These are phyloP conservation scores for Entomobrya multifasciata DNA, from an alignment of 2,888 invertebrate species.

Conservation along the genomic window DNA sequence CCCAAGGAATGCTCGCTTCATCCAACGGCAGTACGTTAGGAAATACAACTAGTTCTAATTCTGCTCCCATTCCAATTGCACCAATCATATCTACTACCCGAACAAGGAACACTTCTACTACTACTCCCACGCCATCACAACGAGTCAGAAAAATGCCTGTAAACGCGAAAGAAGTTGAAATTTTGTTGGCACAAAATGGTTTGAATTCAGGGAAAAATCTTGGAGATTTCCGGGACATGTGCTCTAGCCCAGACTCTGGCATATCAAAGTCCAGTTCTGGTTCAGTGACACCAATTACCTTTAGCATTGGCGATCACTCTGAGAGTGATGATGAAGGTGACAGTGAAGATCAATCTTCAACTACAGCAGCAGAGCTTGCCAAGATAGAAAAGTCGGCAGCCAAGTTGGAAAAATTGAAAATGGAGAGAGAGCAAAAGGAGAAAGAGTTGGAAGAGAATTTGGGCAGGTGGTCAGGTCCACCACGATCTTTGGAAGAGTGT, in stretches of 20 bases:
- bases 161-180: slow-evolving; percentile 54
- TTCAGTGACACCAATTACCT: slow-evolving; percentile 70
- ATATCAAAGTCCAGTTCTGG: slow-evolving; percentile 61
- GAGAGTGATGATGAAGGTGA: slow-evolving; percentile 75
- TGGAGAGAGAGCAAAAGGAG: slow-evolving; percentile 11
- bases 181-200: slow-evolving; percentile 24
- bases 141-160: slow-evolving; percentile 62
- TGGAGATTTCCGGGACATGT: slow-evolving; percentile 25
- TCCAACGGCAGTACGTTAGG: background rate
- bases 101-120: background rate
- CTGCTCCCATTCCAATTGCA: background rate
- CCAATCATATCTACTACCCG: background rate
- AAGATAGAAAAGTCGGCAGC: slow-evolving; percentile 33
- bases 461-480: slow-evolving; percentile 57
- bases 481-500: slow-evolving; percentile 85
- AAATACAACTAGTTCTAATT: background rate
- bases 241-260: slow-evolving; percentile 54
- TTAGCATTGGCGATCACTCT: slow-evolving; percentile 75
- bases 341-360: slow-evolving; percentile 5
- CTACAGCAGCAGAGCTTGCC: background rate
- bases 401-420: slow-evolving; percentile 79
- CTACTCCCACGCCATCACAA: slow-evolving; percentile 37
- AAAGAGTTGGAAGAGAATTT: background rate
- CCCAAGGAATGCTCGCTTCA: background rate
- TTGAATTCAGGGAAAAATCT: slow-evolving; percentile 22